Percentiles rank a stretch among this genome's conserved stretches.
Conservation (phyloP, 30 jellyfish, hydroid and myxozoan genomes). For the Haliclystus octoradiatus region DNA sequence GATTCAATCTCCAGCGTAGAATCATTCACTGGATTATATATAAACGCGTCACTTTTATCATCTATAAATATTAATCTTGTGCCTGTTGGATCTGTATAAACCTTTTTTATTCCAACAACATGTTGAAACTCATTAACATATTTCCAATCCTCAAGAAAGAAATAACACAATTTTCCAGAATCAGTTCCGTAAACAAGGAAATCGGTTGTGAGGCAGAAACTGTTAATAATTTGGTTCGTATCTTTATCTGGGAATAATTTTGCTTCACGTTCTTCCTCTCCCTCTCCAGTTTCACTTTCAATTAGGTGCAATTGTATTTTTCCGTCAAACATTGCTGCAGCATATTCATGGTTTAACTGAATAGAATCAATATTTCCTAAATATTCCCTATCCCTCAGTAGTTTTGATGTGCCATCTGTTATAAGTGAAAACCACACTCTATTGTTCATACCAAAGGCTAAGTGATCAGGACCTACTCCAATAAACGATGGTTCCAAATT, state of each 20-base stretch:
- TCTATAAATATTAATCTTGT: slow-evolving; percentile 64
- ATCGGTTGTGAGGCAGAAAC: slow-evolving; percentile 62
- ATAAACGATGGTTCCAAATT: slow-evolving; percentile 73
- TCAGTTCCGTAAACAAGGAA: slow-evolving; percentile 75
- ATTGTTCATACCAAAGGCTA: slow-evolving; percentile 90
- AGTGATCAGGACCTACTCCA: slow-evolving; percentile 71
- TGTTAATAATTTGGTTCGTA: slow-evolving; percentile 2
- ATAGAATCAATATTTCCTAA: slow-evolving; percentile 56
- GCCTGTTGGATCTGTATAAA: slow-evolving; percentile 83
- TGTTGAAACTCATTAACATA: slow-evolving; percentile 76
- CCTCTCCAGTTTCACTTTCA: slow-evolving; percentile 57
- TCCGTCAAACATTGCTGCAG: slow-evolving; percentile 83
- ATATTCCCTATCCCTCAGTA: slow-evolving; percentile 67
- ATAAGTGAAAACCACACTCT: slow-evolving; percentile 79
- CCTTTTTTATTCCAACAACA: slow-evolving; percentile 63
- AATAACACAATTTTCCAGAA: slow-evolving; percentile 56
- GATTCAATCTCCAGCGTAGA: slow-evolving; percentile 31
- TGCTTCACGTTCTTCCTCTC: slow-evolving; percentile 68
- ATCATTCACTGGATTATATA: slow-evolving; percentile 70
- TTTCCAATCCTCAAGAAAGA: slow-evolving; percentile 86
- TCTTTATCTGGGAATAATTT: slow-evolving; percentile 65
- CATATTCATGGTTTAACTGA: slow-evolving; percentile 57
- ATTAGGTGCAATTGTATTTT: slow-evolving; percentile 68
- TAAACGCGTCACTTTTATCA: slow-evolving; percentile 86
- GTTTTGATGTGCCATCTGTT: slow-evolving; percentile 33